Evolutionary conservation across 2,888 invertebrate species (phyloP).

Genomic region (Fissipunctia ypsillon): DNA sequence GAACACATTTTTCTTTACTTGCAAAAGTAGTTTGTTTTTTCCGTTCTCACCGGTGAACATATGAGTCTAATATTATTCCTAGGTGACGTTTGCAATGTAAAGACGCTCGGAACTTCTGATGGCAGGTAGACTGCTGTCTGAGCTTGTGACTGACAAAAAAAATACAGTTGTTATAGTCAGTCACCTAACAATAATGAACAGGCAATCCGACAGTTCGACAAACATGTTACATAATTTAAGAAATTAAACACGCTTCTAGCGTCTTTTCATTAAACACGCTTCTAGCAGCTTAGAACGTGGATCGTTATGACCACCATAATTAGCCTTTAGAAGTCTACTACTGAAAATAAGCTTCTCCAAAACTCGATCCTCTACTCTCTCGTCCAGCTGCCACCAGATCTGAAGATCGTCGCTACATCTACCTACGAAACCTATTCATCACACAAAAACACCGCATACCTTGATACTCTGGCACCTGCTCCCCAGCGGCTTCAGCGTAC

Average conservation of each 20-base stretch:
- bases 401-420: not conserved
- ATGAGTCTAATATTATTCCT: not conserved
- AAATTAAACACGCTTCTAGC: not conserved
- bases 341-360: not conserved
- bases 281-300: not conserved
- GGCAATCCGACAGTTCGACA: not conserved
- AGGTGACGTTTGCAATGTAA: not conserved
- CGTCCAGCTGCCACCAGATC: not conserved
- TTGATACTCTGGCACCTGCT: constrained; percentile 90
- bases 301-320: not conserved
- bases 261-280: not conserved
- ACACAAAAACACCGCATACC: constrained; percentile 73
- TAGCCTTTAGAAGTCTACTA: not conserved
- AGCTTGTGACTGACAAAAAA: not conserved
- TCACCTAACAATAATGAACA: not conserved
- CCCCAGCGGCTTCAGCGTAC: constrained; percentile 91
- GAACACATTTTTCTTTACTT: not conserved
- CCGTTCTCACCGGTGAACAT: not conserved
- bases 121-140: not conserved
- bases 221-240: not conserved
- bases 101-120: not conserved
- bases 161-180: not conserved
- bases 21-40: not conserved
- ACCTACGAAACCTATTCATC: not conserved
- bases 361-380: not conserved